Evolutionary conservation across 2,113 vertebrate species (phyloP).

Genomic region (Lynx canadensis): DNA sequence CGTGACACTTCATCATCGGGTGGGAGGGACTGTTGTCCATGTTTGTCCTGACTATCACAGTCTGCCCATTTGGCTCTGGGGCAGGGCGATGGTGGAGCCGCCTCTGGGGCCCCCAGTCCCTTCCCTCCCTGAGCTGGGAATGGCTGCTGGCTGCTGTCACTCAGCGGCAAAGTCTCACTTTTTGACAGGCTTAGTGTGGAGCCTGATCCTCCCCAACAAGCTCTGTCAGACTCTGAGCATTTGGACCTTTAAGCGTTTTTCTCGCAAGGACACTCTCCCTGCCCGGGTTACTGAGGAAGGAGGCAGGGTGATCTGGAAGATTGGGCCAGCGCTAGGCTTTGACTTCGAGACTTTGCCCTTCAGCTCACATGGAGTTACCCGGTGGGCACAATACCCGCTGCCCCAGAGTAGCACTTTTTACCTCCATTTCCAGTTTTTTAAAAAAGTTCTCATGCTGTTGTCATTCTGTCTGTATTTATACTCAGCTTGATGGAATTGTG

Average conservation of each 20-base stretch:
- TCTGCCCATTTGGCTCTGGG: not conserved
- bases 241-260: not conserved
- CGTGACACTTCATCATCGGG: not conserved
- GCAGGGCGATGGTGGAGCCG: not conserved
- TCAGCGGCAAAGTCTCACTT: not conserved
- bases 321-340: not conserved
- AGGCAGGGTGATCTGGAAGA: not conserved
- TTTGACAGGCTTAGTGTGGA: not conserved
- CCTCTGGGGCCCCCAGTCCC: not conserved
- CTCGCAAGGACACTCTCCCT: not conserved
- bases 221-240: not conserved
- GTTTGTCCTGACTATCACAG: not conserved
- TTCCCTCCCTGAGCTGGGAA: not conserved
- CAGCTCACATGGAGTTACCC: not conserved
- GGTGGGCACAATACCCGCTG: not conserved
- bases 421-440: not conserved
- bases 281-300: not conserved
- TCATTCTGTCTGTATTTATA: not conserved
- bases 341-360: not conserved
- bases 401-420: conserved; percentile 16
- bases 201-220: not conserved
- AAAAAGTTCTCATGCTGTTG: not conserved
- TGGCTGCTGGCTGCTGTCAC: not conserved
- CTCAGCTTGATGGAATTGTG: not conserved
- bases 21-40: not conserved